A percentile compares a stretch with the other conserved stretches of the same genome.
These are phyloP conservation scores for Callipepla squamata DNA, from an alignment of 2,113 vertebrate genomes.

Conservation along the genomic window DNA sequence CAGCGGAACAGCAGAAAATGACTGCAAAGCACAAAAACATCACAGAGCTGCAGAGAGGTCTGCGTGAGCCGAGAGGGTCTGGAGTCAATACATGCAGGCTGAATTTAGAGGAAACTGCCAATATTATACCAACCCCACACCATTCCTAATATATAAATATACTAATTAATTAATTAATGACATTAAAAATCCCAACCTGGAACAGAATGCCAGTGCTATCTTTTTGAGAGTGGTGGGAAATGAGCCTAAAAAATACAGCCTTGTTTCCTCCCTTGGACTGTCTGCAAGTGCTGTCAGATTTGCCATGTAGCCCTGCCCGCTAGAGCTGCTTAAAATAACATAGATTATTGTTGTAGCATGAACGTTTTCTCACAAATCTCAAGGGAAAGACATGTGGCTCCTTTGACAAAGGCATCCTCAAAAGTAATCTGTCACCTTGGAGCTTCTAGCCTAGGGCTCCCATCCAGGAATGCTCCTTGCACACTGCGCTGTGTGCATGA, in stretches of 20 bases:
- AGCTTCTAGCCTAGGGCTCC: background rate
- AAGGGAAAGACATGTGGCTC: background rate
- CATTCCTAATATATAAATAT: background rate
- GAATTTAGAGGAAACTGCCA: background rate
- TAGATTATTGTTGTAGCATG: background rate
- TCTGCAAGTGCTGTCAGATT: background rate
- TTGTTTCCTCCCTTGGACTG: background rate
- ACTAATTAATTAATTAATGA: too few relatives aligned
- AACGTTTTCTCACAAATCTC: background rate
- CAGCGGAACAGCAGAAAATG: constrained; percentile 1
- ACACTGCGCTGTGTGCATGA: constrained; percentile 31
- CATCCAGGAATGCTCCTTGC: constrained; percentile 12
- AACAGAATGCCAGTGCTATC: background rate
- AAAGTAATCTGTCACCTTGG: background rate
- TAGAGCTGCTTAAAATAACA: background rate
- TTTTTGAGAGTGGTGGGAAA: background rate
- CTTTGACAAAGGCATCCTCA: background rate
- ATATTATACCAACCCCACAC: background rate
- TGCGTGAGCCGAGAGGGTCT: background rate
- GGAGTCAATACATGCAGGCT: background rate
- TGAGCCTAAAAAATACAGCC: background rate
- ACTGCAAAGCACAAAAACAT: constrained; percentile 48
- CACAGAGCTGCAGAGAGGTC: background rate
- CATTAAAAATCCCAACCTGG: background rate
- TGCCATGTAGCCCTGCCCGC: background rate